Conservation (phyloP, 2,797 vertebrate genomes). For the Melanotaenia maccullochi region DNA sequence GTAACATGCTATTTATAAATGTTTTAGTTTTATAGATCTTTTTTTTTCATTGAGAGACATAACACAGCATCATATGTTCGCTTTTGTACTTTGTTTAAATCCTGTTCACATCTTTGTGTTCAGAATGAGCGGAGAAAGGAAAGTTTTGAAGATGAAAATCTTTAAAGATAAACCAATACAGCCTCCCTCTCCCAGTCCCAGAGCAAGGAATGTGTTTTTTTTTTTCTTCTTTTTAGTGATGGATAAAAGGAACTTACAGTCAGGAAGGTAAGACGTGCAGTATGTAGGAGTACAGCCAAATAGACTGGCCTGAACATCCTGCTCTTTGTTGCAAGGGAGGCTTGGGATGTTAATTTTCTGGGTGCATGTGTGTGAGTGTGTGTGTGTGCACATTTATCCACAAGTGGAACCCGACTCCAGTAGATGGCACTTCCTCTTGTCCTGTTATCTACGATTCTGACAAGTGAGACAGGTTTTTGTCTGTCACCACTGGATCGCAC, state of each 20-base stretch:
- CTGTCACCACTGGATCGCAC: constrained; percentile 52
- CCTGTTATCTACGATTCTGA: constrained; percentile 62
- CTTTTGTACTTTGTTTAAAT: constrained; percentile 53
- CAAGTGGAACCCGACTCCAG: constrained; percentile 41
- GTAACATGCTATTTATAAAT: too few species aligned
- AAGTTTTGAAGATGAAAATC: constrained; percentile 30
- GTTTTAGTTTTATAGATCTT: too few species aligned
- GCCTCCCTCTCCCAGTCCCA: constrained; percentile 2
- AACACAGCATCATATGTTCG: constrained; percentile 19
- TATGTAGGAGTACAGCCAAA: constrained; percentile 32
- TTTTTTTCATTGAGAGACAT: background rate
- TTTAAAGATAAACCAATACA: background rate
- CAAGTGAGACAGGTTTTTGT: constrained; percentile 62
- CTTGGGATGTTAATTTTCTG: constrained; percentile 31
- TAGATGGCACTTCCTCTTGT: constrained; percentile 68
- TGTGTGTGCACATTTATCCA: constrained; percentile 36
- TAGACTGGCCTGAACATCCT: constrained; percentile 59
- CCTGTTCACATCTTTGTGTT: constrained; percentile 50
- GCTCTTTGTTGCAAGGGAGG: constrained; percentile 49
- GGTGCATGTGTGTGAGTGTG: constrained; percentile 18
- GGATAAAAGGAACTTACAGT: constrained; percentile 38
- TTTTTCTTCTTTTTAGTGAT: constrained; percentile 18
- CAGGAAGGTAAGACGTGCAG: constrained; percentile 39
- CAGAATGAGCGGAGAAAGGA: constrained; percentile 49
- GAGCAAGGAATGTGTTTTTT: constrained; percentile 11